These are phyloP conservation scores for Scomber japonicus DNA, from an alignment of 2,113 vertebrate species.

Conservation along the genomic window DNA sequence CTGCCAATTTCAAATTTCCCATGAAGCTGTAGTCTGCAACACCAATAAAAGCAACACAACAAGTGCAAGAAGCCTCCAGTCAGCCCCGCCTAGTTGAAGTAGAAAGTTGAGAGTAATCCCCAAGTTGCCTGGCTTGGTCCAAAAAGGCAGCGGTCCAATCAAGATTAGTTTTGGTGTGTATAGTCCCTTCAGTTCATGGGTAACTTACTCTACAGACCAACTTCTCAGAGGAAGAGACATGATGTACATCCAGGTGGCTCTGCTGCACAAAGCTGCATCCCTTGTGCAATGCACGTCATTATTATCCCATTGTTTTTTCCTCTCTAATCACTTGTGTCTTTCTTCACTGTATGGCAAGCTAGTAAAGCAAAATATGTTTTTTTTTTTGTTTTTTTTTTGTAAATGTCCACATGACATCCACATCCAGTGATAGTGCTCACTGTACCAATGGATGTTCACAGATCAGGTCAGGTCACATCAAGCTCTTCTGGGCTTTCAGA, in stretches of 20 bases:
- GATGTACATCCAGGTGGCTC: not conserved
- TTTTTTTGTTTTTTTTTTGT: too few relatives aligned
- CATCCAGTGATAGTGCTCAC: not conserved
- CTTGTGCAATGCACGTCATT: not conserved
- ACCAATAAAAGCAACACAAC: conserved; percentile 10
- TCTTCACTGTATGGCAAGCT: conserved; percentile 40
- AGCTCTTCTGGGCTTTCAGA: conserved; percentile 54
- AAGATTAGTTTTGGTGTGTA: conserved; percentile 5
- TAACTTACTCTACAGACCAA: not conserved
- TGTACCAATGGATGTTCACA: conserved; percentile 23
- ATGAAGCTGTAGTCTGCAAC: not conserved
- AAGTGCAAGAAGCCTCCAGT: not conserved
- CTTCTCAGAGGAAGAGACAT: not conserved
- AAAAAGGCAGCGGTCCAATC: conserved; percentile 28
- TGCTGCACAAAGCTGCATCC: conserved; percentile 9
- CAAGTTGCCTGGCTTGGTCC: conserved; percentile 9
- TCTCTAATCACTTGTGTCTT: not conserved
- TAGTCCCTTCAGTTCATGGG: not conserved
- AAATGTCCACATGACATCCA: not conserved
- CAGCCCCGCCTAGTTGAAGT: not conserved
- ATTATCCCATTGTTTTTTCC: not conserved
- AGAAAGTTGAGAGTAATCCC: not conserved
- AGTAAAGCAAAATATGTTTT: conserved; percentile 19
- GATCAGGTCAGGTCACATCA: not conserved
- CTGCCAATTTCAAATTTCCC: not conserved